Evolutionary conservation across 2,797 vertebrate genomes (phyloP), one percentile per base, ranked within the genome.

Genomic region (Carduelis carduelis): DNA sequence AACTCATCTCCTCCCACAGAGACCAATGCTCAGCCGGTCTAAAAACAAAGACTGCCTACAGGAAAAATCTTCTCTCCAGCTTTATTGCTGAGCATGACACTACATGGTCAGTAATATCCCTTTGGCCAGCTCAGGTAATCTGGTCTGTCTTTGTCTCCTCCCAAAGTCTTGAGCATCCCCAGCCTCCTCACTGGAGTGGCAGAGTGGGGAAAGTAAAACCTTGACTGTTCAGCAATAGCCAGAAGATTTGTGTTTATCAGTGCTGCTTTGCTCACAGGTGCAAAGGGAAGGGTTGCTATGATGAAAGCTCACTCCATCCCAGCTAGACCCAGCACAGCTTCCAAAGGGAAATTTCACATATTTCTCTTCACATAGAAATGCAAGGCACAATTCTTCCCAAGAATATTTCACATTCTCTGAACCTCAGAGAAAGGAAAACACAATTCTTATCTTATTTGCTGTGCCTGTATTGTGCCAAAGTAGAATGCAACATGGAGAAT

Each of bases 61-160:
- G 27, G 24, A 64, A 63, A 85, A 76, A 3, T 3, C 9, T 8
- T 50, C 1, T 5, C 2, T 12, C 1, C 4, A 14, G 6, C 14
- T 35, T 57, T 69, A 35, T 49, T 65, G 20, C 24, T 84, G 22
- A 84, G 5, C 10, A 22, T 56, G 17, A 20, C 3, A 8, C 34
- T 8, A 22, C 32, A 24, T 8, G 4, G 2, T 41, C 7, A 28
- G 50, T 12, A 34, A 74, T 30, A 68, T 12, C 5, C 10, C 4
- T 84, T 78, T 56, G 30, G 15, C 28, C 19, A 35, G 2, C 3
- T 66, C 28, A 5, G 8, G 8, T 65, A 37, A 74, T 28, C 17
- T 60, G 11, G 6, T 81, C n/a, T 64, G 18, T 4, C 49, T 64
- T 8, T 44, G 28, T 35, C 60, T 22, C 32, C 7, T 64, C 46